phyloP scores from a whole-genome alignment of 2,797 vertebrate species.

The Phoebastria nigripes region DNA sequence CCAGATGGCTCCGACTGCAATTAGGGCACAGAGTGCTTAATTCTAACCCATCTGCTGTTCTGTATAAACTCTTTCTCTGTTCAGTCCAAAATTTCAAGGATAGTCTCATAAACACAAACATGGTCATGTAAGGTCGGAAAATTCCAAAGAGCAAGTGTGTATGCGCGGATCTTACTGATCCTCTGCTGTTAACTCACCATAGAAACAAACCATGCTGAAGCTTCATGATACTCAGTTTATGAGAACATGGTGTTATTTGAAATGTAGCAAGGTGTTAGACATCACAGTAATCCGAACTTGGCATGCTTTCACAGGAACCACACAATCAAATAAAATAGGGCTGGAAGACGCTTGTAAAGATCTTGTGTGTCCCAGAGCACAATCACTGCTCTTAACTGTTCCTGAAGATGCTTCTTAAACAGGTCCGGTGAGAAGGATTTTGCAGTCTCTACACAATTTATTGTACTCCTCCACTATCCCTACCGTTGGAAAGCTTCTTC shows the following conservation, averaged over 20 bases:
- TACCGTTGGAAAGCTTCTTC: not conserved
- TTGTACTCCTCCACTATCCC: not conserved
- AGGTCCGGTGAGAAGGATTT: not conserved
- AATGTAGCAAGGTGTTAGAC: constrained; percentile 45
- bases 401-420: not conserved
- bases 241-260: constrained; percentile 57
- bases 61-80: not conserved
- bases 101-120: not conserved
- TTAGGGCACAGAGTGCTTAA: not conserved
- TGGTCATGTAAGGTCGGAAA: constrained; percentile 2
- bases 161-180: not conserved
- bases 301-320: constrained; percentile 16
- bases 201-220: constrained; percentile 46
- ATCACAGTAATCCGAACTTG: constrained; percentile 23
- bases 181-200: constrained; percentile 26
- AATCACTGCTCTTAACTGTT: not conserved
- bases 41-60: constrained; percentile 4
- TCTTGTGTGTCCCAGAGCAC: not conserved
- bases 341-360: not conserved
- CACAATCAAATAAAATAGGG: not conserved
- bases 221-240: constrained; percentile 27
- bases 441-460: not conserved
- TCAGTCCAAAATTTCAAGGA: not conserved
- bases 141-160: not conserved
- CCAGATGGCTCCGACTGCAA: not conserved